Evolutionary conservation across 1,140 invertebrate genomes (phyloP), one percentile per base, ranked within the genome.

Genomic region (Mya arenaria): DNA sequence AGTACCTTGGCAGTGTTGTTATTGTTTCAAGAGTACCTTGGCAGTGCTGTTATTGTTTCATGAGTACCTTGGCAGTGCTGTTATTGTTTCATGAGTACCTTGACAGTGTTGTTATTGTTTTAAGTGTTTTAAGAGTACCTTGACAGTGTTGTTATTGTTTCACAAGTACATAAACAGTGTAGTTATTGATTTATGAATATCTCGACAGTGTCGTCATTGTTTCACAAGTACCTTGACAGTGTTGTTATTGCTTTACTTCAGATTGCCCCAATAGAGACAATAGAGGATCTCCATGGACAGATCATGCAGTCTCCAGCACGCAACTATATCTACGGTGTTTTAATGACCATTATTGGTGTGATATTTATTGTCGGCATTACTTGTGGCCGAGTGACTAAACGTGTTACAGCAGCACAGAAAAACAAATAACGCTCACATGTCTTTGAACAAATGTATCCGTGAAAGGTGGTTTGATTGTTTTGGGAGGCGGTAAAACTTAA

Each of bases 291-390:
- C 2, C 95, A 96, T 89, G 86, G 94, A 87, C 93, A 95, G 93
- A 95, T 96, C 48, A 92, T 93, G 0, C 89, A 92, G 37, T 98
- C 97, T 0, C 96, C 96, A 39, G 94, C 96, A 4, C 95, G 95
- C 88, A 95, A 95, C 91, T 97, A 97, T 89, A 96, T 98, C 86
- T 55, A 91, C 3, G 86, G 83, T 8, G 78, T 90, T 23, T 93
- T 95, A 17, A 92, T 96, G 58, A 95, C 94, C 32, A 92, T 95
- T 58, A 93, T 97, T 19, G 95, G 95, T 25, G 90, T 96, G 72
- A 96, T 97, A 79, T 97, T 98, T 87, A 94, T 97, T 19, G 93
- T 95, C 36, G 97, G 97, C 56, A 92, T 98, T 63, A 96, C 96
- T 85, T 97, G 96, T 91, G 97, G 97, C 1, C 93, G 96, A 84